Base-by-base conservation (phyloP, 2,113 vertebrate species). In the Sinocyclocheilus anophthalmus region DNA sequence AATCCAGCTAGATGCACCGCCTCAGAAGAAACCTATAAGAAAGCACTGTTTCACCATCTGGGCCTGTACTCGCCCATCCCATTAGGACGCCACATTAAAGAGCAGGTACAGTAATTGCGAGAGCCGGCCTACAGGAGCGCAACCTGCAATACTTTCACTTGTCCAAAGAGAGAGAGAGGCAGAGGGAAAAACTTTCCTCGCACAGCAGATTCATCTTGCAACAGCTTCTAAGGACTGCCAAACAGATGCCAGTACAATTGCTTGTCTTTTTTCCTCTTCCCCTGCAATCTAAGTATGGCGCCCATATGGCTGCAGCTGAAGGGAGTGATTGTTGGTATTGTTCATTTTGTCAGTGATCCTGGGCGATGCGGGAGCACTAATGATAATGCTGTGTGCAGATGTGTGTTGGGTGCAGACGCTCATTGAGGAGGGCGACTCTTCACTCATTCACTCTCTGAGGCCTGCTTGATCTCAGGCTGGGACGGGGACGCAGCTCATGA, bases 321-420 rank as follows among this genome's bases (percentile, higher is more conserved):
- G 94, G 92, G 92, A 92, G 92, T 93, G 93, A 95, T 95, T 94
- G 93, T 94, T 93, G 93, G 93, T 94, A 95, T 95, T 95, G 95
- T 95, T 94, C 94, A 95, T 93, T 95, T 95, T 94, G 94, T 96
- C 94, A 95, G 94, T 93, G 90, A 92, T 94, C 92, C 93, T 94
- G 91, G 87, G 92, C 89, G 91, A 93, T 92, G 93, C 83, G 87
- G 89, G 91, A 92, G 88, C 88, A 89, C 93, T 95, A 94, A 95
- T 95, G 94, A 94, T 95, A 94, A 95, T 94, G 93, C 92, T 90
- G 92, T 92, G 91, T 94, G 94, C 95, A 96, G 95, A 95, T 95
- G 95, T 95, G 94, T 59, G 76, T 87, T 67, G 83, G 70, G 65
- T 75, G 77, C 85, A 88, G 76, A 79, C 53, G 75, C 84, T 75